phyloP scores from a whole-genome alignment of 2,797 vertebrate species.

The Calcarius lapponicus region DNA sequence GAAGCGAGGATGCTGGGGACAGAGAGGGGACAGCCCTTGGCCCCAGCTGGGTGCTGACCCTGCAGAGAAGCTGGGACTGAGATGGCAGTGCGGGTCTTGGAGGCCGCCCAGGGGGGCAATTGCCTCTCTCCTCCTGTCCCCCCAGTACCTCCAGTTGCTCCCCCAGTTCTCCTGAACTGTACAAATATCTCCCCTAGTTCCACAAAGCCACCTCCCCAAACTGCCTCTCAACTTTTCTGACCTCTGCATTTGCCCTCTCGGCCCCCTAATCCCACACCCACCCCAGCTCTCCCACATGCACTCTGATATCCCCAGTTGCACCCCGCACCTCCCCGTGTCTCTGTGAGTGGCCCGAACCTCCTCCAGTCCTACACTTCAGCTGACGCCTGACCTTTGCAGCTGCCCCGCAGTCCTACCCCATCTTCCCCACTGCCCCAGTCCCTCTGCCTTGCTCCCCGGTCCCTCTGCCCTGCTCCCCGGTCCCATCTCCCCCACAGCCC shows the following conservation, averaged over 20 bases:
- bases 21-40: no score
- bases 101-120: no score
- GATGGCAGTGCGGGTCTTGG: background rate
- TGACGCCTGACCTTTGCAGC: background rate
- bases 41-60: background rate
- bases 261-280: background rate
- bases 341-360: background rate
- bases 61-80: rapidly evolving
- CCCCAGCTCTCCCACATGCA: background rate
- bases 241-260: background rate
- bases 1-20: rapidly evolving
- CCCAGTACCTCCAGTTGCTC: background rate
- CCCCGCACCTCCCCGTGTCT: background rate
- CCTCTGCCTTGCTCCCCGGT: no score
- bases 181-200: background rate
- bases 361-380: background rate
- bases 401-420: background rate
- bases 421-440: no score
- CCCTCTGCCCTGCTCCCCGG: background rate
- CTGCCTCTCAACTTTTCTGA: background rate
- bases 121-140: background rate
- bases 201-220: background rate
- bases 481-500: background rate
- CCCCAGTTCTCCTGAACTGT: background rate
- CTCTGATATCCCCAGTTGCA: background rate